Percentiles rank a stretch among this genome's conserved stretches.
phyloP scores from a whole-genome alignment of 1,140 invertebrate genomes.

The Piezodorus guildinii region DNA sequence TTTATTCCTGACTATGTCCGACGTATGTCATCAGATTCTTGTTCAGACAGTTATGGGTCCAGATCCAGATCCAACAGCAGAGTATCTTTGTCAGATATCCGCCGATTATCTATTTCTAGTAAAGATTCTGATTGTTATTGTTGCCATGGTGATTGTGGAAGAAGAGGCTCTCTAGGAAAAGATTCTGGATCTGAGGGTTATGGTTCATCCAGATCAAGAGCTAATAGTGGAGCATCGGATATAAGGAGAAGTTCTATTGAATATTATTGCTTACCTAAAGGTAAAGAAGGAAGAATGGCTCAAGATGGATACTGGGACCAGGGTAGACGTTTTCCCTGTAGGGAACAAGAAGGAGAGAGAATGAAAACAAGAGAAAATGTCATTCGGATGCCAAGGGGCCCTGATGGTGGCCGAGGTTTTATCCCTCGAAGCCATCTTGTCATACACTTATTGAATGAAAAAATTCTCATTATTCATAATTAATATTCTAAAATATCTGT shows the following conservation, averaged over 20 bases:
- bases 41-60: slow-evolving; percentile 35
- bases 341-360: neutral
- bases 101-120: slow-evolving; percentile 31
- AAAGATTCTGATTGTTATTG: slow-evolving; percentile 31
- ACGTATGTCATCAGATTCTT: slow-evolving; percentile 37
- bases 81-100: slow-evolving; percentile 32
- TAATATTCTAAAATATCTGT: no score
- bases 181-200: slow-evolving; percentile 35
- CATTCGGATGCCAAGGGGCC: slow-evolving; percentile 66
- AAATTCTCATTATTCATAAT: neutral
- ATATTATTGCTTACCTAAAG: slow-evolving; percentile 19
- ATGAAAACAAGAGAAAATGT: slow-evolving; percentile 42
- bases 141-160: slow-evolving; percentile 32
- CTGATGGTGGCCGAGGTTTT: slow-evolving; percentile 74
- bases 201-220: slow-evolving; percentile 36
- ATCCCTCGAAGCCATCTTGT: slow-evolving; percentile 25
- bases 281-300: neutral
- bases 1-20: slow-evolving; percentile 33
- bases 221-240: slow-evolving; percentile 37
- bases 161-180: slow-evolving; percentile 29
- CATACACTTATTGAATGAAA: slow-evolving; percentile 28
- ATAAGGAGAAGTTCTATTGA: slow-evolving; percentile 24
- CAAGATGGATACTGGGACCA: neutral
- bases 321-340: neutral
- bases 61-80: slow-evolving; percentile 37